Conservation (phyloP, 1,140 invertebrate genomes). For the Helicorthomorpha holstii region DNA sequence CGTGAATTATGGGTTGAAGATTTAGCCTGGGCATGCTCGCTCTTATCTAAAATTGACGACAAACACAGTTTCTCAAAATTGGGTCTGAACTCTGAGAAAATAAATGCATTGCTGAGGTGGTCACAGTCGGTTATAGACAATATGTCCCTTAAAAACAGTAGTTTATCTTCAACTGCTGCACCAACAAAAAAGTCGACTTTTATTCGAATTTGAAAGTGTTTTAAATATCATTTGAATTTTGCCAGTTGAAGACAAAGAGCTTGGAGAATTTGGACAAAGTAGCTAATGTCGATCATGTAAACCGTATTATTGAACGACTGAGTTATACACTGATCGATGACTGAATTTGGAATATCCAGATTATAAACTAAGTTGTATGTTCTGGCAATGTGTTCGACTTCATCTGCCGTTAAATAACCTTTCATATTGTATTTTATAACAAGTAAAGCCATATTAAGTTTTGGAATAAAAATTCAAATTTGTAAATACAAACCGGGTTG, state of each 20-base stretch:
- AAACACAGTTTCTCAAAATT: no score
- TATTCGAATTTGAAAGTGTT: no score
- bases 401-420: neutral
- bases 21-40: slow-evolving; percentile 11
- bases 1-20: slow-evolving; percentile 28
- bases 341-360: neutral
- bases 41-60: no score
- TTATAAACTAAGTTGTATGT: slow-evolving; percentile 1
- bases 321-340: neutral
- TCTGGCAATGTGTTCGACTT: neutral
- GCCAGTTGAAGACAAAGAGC: neutral
- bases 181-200: no score
- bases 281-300: neutral
- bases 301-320: neutral
- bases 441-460: neutral
- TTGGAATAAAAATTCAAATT: neutral
- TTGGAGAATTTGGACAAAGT: neutral
- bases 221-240: no score
- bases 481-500: neutral
- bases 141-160: no score
- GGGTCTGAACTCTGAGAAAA: no score
- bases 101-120: no score
- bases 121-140: no score
- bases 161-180: no score
- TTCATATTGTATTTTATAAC: neutral